Base-by-base conservation (phyloP, 2,888 invertebrate species). In the Tipula confusa region DNA sequence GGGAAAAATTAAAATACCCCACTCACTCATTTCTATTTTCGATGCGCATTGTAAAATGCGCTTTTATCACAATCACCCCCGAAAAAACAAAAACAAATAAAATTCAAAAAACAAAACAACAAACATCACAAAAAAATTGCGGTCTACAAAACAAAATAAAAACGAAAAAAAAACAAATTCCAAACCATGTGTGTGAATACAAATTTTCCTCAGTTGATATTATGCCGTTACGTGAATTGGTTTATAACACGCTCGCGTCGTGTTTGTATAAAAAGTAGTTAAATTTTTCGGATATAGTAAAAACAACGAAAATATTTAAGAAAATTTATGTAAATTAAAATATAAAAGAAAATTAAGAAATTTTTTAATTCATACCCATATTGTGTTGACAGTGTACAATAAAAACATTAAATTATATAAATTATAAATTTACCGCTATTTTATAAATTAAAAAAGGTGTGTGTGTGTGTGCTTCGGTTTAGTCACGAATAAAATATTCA, bases 11-110 rank as follows among this genome's bases (percentile, higher is more conserved):
- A 43, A n/a, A 64, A 64, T 9, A n/a, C 0, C 18, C 18, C 64
- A 1, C 11, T 43, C 15, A 43, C 43, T 64, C 64, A 64, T 64
- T 64, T 64, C 24, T 64, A 64, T 64, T 64, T 24, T 64, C 64
- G 18, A 24, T 64, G 64, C 64, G 64, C 64, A 64, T 64, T 64
- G 64, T 64, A 64, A 64, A 64, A 64, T 64, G 64, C 64, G 64
- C 64, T 64, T 64, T 64, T 64, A 64, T 64, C 64, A 64, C 9
- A 64, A 18, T 24, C 38, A 38, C 13, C n/a, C n/a, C n/a, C n/a
- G n/a, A n/a, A n/a, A n/a, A n/a, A n/a, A 33, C 0, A 1, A 33
- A 5, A n/a, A n/a, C n/a, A 18, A 64, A 64, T 1, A 64, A 64
- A 5, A 43, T 43, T 43, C 43, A 3, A n/a, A 43, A 43, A 64